Conservation (phyloP, 2,797 vertebrate genomes). For the Rhinogobio ventralis region DNA sequence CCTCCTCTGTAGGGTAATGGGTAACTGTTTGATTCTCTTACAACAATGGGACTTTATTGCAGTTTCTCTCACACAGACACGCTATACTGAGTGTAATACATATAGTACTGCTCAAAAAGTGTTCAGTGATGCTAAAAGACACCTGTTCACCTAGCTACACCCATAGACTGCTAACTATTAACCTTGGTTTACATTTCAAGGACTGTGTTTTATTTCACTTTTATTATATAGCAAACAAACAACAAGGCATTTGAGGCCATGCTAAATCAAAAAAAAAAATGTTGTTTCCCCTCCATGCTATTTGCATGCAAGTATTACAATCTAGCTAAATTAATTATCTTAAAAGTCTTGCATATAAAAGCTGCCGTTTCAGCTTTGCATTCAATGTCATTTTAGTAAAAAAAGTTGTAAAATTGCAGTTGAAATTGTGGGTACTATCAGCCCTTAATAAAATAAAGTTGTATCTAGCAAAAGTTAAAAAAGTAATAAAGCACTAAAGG, state of each 20-base stretch:
- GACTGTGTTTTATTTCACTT: not conserved
- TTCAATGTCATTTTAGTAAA: not conserved
- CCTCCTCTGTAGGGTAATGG: constrained; percentile 71
- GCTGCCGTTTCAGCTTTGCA: not conserved
- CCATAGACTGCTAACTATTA: not conserved
- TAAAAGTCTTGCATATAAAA: no score
- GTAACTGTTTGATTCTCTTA: constrained; percentile 75
- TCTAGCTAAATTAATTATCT: not conserved
- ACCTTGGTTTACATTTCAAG: not conserved
- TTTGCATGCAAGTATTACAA: not conserved
- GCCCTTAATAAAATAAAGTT: not conserved
- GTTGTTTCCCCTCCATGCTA: not conserved
- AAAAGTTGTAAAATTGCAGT: no score
- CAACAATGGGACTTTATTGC: constrained; percentile 80
- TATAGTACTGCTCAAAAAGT: not conserved
- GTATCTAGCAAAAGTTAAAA: not conserved
- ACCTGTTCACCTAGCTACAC: not conserved
- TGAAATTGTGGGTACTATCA: not conserved
- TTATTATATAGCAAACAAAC: not conserved
- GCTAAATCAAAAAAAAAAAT: not conserved
- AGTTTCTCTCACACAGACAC: constrained; percentile 34
- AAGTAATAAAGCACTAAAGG: no score
- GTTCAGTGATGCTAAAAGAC: not conserved
- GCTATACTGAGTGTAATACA: not conserved
- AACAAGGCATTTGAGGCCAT: not conserved